These are phyloP conservation scores for Phortica okadai DNA, from an alignment of 2,888 invertebrate species.

Conservation along the genomic window DNA sequence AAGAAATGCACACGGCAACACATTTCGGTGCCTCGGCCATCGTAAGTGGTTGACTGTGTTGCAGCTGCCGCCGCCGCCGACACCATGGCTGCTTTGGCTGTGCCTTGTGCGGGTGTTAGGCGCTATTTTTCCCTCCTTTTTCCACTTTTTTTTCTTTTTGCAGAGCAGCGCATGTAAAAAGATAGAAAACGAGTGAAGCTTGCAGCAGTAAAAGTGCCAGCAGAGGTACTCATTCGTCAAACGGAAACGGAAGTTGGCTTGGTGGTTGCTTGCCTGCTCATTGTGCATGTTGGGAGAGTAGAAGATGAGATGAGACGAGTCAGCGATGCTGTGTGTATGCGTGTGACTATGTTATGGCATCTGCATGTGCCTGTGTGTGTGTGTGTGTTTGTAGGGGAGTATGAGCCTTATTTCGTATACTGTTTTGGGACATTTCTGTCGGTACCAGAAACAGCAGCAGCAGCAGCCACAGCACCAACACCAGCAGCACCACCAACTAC, in stretches of 20 bases:
- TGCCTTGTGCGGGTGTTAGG: neutral
- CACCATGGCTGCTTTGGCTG: neutral
- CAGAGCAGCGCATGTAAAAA: conserved; percentile 31
- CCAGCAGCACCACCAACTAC: conserved; percentile 41
- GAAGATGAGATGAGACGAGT: conserved; percentile 6
- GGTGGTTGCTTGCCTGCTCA: conserved; percentile 27
- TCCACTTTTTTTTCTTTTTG: neutral
- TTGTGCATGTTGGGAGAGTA: conserved; percentile 7
- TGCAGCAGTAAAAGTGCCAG: conserved; percentile 45
- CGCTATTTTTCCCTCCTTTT: neutral
- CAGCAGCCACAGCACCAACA: conserved; percentile 43
- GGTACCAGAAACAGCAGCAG: conserved; percentile 41
- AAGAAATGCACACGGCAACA: conserved; percentile 15
- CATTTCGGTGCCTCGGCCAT: neutral
- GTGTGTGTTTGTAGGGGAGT: conserved; percentile 24
- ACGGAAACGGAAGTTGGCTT: conserved; percentile 58
- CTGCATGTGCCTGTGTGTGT: conserved; percentile 36
- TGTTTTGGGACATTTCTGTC: conserved; percentile 62
- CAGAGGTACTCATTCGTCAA: conserved; percentile 30
- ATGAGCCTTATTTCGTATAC: conserved; percentile 36
- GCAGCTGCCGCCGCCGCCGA: neutral
- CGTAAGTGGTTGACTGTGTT: neutral
- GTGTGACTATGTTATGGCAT: conserved; percentile 8
- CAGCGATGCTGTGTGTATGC: conserved; percentile 41
- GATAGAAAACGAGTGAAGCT: conserved; percentile 9